Conservation (phyloP, 2,113 vertebrate genomes). For the Eulemur rufifrons region DNA sequence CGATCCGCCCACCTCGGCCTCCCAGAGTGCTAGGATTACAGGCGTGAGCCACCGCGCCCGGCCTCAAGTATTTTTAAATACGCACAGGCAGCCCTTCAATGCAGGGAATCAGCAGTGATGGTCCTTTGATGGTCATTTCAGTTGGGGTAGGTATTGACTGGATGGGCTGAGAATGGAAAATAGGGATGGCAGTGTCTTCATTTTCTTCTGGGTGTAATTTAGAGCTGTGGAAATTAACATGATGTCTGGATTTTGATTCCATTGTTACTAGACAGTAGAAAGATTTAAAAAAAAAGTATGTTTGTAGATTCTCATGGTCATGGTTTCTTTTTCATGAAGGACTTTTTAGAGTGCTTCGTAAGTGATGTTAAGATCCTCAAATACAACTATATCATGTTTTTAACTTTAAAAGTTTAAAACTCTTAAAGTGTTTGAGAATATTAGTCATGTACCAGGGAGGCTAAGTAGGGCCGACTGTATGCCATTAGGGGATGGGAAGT, state of each 20-base stretch:
- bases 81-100: fast-evolving
- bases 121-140: neutral
- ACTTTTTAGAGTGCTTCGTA: neutral
- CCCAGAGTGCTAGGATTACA: too few relatives aligned
- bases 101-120: fast-evolving
- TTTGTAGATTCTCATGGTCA: neutral
- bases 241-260: fast-evolving
- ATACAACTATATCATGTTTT: neutral
- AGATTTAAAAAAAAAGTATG: neutral
- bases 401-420: neutral
- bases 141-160: too few relatives aligned
- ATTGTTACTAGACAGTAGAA: neutral
- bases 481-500: fast-evolving
- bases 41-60: too few relatives aligned
- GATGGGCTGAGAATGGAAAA: neutral
- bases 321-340: neutral
- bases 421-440: neutral
- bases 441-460: neutral
- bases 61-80: neutral
- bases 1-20: too few relatives aligned
- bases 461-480: neutral
- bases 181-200: neutral
- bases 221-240: neutral
- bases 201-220: neutral
- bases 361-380: neutral